A percentile compares a stretch with the other conserved stretches of the same genome.
These are phyloP conservation scores for Ectemnius lituratus DNA, from an alignment of 2,888 invertebrate genomes.

Conservation along the genomic window DNA sequence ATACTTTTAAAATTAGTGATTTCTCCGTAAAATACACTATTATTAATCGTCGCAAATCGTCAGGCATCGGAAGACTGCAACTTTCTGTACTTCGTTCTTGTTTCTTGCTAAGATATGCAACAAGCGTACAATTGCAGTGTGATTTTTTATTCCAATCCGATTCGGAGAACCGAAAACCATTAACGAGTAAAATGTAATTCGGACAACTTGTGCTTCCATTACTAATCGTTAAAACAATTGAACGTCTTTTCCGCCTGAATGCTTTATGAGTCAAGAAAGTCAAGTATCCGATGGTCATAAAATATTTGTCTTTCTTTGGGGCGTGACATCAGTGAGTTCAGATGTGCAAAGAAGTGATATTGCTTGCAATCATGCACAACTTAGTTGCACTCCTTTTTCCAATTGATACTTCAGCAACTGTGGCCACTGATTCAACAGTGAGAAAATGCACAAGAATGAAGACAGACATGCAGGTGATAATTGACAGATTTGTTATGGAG, in stretches of 20 bases:
- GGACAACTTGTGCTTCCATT: slow-evolving; percentile 36
- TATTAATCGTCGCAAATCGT: slow-evolving; percentile 55
- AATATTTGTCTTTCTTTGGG: slow-evolving; percentile 18
- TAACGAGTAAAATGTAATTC: slow-evolving; percentile 38
- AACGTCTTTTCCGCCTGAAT: slow-evolving; percentile 23
- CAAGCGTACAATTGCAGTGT: slow-evolving; percentile 52
- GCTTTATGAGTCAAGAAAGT: slow-evolving; percentile 22
- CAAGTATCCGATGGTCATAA: slow-evolving; percentile 11
- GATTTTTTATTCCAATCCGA: slow-evolving; percentile 11
- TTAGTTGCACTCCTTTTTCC: too few species aligned
- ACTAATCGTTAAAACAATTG: slow-evolving; percentile 45
- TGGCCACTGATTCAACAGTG: too few species aligned
- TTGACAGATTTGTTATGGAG: not conserved
- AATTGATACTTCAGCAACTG: too few species aligned
- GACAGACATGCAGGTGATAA: not conserved
- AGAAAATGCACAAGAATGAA: too few species aligned
- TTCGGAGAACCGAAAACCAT: slow-evolving; percentile 36
- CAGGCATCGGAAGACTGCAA: slow-evolving; percentile 60
- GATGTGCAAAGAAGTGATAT: slow-evolving; percentile 28
- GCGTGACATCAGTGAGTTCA: slow-evolving; percentile 10
- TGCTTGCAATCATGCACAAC: slow-evolving; percentile 36
- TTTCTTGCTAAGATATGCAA: slow-evolving; percentile 43
- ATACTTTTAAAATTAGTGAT: slow-evolving; percentile 58
- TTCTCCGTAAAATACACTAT: slow-evolving; percentile 66
- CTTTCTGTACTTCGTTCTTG: slow-evolving; percentile 39